Base-by-base conservation (phyloP, 2,113 vertebrate species). In the Mellivora capensis region DNA sequence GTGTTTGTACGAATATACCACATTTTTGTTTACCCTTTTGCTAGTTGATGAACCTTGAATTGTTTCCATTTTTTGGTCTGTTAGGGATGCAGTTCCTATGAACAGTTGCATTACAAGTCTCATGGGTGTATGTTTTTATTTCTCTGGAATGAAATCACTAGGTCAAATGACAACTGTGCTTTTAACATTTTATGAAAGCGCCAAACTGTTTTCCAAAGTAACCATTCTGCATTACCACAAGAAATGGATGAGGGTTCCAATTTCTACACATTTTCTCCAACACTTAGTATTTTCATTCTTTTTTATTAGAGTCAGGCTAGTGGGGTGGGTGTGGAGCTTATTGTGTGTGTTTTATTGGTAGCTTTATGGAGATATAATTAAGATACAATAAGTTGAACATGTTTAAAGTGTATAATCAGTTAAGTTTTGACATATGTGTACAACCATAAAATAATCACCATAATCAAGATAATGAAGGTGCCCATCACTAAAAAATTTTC, bases 161-260 rank as follows among this genome's bases (percentile, higher is more conserved):
- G 21, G 11, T 88, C 47, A 81, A 80, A 64, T 31, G 29, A 64
- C 39, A 81, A 80, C 62, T 42, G 31, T 62, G 86, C 34, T 3
- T n/a, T 96, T 71, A 81, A 18, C n/a, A 61, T 72, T 93, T 94
- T 71, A 62, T 62, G 64, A 92, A 94, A 69, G 37, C 67, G 49
- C 8, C 47, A 64, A 91, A 80, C n/a, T 79, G 27, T 64, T 94
- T 87, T 83, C 69, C 76, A 87, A 67, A 72, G 47, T 76, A 71
- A 76, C n/a, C 18, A 67, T 69, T 87, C 91, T 69, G 29, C 34
- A 79, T 31, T 27, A 34, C 14, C 37, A 85, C 39, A 82, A 90
- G 29, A 25, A 83, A 67, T 81, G 12, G 37, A 52, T 34, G 21
- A 93, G 8, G 21, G 20, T 57, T 93, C 23, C 3, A 29, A 31